Evolutionary conservation across 2,888 invertebrate species (phyloP), one percentile per base, ranked within the genome.

Genomic region (Drosophila phalerata): DNA sequence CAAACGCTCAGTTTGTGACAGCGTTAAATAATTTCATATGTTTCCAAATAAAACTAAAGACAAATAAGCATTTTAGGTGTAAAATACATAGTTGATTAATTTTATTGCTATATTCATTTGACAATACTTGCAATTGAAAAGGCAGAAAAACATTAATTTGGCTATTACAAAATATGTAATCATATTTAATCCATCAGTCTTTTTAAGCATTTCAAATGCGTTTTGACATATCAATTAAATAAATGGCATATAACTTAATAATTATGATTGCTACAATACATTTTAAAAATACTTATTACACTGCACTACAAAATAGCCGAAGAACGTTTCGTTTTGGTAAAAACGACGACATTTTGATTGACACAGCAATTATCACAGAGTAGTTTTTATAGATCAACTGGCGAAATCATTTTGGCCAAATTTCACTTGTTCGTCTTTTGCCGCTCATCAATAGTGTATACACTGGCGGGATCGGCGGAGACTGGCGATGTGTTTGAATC

Each of bases 361-460:
- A 52, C 47, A 75, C 87, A 84, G 85, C 72, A 81, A 76, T 73
- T 84, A 84, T 84, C 84, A 84, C 84, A 84, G 84, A 83, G 60
- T 62, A 22, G 68, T 74, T 67, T 56, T 52, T 60, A 11, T 49
- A 30, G n/a, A 15, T 37, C 34, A 5, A 43, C 11, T 48, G 38
- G 40, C 32, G 13, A 9, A 11, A 15, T 15, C 5, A 42, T n/a
- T 10, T 30, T 30, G 38, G 45, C 60, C 22, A 19, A 11, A 10
- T 37, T 37, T 68, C 69, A 80, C 47, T 71, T 56, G 55, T 53
- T 72, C 32, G 68, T 64, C 19, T 91, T 92, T 40, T 90, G 90
- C 75, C 90, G 75, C 63, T 92, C 91, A 68, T 92, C 89, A 51
- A 92, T 81, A 51, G 89, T 91, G 40, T 91, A 91, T 34, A 91